Conservation (phyloP, 2,888 invertebrate species). For the Apodemia duryi region DNA sequence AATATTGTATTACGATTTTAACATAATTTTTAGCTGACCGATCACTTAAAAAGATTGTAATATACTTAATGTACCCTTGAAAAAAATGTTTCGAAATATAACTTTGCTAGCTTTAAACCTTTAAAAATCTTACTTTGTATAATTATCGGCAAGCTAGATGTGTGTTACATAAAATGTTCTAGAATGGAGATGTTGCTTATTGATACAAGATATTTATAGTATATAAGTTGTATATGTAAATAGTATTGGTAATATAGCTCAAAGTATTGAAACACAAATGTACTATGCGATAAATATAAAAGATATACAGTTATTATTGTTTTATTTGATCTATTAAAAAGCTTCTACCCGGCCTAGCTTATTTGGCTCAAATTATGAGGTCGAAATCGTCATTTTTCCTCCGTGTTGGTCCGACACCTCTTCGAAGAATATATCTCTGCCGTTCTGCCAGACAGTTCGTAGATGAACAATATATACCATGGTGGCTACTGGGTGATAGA, state of each 20-base stretch:
- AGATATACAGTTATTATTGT: conserved; percentile 30
- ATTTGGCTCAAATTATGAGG: no score
- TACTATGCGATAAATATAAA: conserved; percentile 52
- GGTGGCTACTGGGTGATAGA: no score
- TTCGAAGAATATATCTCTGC: no score
- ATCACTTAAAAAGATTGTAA: no score
- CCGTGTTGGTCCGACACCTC: no score
- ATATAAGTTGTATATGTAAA: conserved; percentile 62
- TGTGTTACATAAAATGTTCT: conserved; percentile 35
- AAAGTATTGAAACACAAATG: conserved; percentile 58
- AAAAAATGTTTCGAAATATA: not conserved
- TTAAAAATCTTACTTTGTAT: not conserved
- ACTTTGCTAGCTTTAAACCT: not conserved
- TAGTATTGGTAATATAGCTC: conserved; percentile 65
- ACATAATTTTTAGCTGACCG: no score
- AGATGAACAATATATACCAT: no score
- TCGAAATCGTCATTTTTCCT: no score
- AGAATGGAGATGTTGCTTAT: conserved; percentile 69
- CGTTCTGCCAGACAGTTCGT: no score
- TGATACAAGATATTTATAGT: conserved; percentile 61
- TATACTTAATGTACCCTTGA: no score
- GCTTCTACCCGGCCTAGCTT: no score
- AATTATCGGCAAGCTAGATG: conserved; percentile 20
- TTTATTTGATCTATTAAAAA: conserved; percentile 17
- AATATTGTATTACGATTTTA: no score